These are phyloP conservation scores for Hemiprocne comata DNA, from an alignment of 2,113 vertebrate genomes.

Conservation along the genomic window DNA sequence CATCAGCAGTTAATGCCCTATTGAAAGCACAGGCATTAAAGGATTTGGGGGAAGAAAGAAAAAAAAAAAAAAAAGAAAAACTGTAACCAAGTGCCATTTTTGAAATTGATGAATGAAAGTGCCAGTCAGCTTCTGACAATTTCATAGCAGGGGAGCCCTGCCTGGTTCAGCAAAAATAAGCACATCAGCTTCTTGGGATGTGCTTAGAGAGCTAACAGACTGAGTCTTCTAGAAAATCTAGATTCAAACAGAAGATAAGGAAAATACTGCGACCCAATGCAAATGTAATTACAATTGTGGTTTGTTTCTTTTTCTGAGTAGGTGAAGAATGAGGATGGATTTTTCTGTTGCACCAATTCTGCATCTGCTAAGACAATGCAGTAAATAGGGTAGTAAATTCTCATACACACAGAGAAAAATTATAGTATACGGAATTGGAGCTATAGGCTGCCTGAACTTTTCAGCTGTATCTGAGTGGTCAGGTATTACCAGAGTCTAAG, in stretches of 20 bases:
- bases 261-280: background rate
- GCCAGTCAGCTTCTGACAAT: background rate
- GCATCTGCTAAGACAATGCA: background rate
- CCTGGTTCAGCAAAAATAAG: background rate
- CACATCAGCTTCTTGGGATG: background rate
- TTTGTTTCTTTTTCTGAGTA: background rate
- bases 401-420: background rate
- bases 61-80: no score
- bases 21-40: background rate
- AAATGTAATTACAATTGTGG: background rate
- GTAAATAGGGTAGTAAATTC: background rate
- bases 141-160: background rate
- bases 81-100: background rate
- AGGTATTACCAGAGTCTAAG: background rate
- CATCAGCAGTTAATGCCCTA: background rate
- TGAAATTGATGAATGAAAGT: background rate
- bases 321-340: background rate
- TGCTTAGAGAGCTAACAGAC: background rate
- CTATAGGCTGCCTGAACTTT: background rate
- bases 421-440: background rate
- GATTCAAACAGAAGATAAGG: background rate
- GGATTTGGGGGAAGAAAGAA: background rate
- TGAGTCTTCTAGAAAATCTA: background rate
- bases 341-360: background rate
- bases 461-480: background rate